Conservation (phyloP, 2,797 vertebrate species). For the Enteromius radiatus region DNA sequence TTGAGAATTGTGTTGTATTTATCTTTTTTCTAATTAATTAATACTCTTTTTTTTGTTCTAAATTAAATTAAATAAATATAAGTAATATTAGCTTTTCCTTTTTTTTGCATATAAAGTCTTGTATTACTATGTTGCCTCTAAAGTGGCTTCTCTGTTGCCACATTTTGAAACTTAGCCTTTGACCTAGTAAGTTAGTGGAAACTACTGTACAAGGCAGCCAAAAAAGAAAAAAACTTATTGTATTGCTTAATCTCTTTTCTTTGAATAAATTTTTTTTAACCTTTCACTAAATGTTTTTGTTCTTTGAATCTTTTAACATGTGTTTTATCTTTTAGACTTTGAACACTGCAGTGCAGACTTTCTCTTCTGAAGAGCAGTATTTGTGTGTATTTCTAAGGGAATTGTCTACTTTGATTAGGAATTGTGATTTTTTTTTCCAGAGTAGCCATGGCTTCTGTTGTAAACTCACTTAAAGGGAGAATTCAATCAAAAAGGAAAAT, state of each 20-base stretch:
- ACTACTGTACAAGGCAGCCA: background rate
- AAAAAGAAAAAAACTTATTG: background rate
- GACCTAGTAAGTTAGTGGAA: constrained; percentile 4
- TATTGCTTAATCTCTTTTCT: constrained; percentile 3
- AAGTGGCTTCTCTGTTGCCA: background rate
- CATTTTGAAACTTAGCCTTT: background rate
- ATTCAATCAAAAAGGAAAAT: too few relatives aligned
- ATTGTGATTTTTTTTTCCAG: background rate
- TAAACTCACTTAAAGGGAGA: background rate
- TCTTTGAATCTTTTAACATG: constrained; percentile 21
- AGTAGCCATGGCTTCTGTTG: constrained; percentile 1
- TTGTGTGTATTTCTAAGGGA: constrained; percentile 36
- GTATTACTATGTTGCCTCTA: background rate
- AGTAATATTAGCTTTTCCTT: background rate
- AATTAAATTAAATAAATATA: background rate
- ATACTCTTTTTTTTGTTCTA: background rate
- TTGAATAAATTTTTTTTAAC: constrained; percentile 7
- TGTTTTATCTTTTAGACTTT: constrained; percentile 35
- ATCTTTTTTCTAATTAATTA: background rate
- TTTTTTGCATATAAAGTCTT: background rate
- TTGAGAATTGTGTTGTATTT: background rate
- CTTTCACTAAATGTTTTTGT: constrained; percentile 20
- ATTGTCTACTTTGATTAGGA: constrained; percentile 1
- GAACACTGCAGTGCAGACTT: constrained; percentile 33
- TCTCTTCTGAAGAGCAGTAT: constrained; percentile 29